Conservation (phyloP, 2,113 vertebrate species). For the Bagarius yarrelli region DNA sequence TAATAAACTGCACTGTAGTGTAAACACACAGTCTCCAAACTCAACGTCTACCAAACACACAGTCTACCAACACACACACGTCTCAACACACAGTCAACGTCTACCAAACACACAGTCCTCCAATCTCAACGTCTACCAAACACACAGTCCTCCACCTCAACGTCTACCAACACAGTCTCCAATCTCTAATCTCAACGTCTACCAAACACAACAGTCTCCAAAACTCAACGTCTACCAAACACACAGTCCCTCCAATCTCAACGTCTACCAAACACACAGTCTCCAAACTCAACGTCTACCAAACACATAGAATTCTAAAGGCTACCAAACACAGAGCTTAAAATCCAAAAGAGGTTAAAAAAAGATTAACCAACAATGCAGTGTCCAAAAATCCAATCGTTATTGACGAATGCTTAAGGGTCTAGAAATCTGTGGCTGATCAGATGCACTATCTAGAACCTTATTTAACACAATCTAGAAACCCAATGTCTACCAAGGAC, state of each 20-base stretch:
- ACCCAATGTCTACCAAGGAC: too few species aligned
- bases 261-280: not conserved
- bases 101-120: not conserved
- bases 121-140: not conserved
- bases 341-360: not conserved
- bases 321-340: not conserved
- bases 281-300: not conserved
- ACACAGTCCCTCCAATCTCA: not conserved
- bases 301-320: not conserved
- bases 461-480: too few species aligned
- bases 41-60: too few species aligned
- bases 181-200: not conserved
- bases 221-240: not conserved
- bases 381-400: too few species aligned
- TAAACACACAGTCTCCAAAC: not conserved
- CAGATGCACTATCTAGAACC: too few species aligned
- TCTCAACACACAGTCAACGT: not conserved
- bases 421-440: too few species aligned
- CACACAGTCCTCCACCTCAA: not conserved
- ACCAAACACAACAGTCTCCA: not conserved
- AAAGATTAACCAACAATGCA: too few species aligned
- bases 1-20: too few species aligned
- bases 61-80: not conserved
- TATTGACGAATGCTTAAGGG: too few species aligned
- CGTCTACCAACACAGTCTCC: too few species aligned